Evolutionary conservation across 2,888 invertebrate genomes (phyloP), one percentile per base, ranked within the genome.

Genomic region (Melieria picta): DNA sequence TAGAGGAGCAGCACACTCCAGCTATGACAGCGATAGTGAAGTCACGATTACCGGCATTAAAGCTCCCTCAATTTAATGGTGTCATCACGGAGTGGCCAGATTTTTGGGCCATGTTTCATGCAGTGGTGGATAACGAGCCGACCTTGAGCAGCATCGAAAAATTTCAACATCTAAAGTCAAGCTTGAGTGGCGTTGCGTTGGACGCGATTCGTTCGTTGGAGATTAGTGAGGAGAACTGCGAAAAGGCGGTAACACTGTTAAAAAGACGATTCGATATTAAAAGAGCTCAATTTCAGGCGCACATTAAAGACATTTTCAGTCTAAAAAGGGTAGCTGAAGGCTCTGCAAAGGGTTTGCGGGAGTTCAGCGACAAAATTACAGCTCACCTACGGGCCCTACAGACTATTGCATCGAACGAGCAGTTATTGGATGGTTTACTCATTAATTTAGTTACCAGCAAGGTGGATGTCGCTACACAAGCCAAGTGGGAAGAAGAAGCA

Each of bases 241-340:
- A 75, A 42, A 76, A 75, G 69, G 77, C 76, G 16, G 16, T 77
- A 30, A 13, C 16, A 30, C 65, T 78, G 42, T 65, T 77, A 52
- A 72, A 70, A 66, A 72, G 73, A 61, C 70, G 74, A 16, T 78
- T 77, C 58, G 75, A 77, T 69, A 77, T 74, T 65, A 77, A 77
- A 72, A 57, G 74, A n/a, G 16, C 72, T 9, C 76, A 71, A 66
- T 78, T 78, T 72, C 75, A 76, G 73, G 72, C 65, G 7, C 75
- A 77, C 50, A 71, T 77, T 42, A 76, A 73, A 42, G 74, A 72
- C 48, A 75, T 75, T 45, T 77, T 75, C 11, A 70, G 72, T 4
- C 42, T 77, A 10, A 75, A 74, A 11, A 42, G 7, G 30, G 72
- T 75, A 16, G 68, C 69, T 7, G 74, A 67, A 30, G 72, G 69